These are phyloP conservation scores for Heliconius eleuchia DNA, from an alignment of 1,140 invertebrate genomes.

Conservation along the genomic window DNA sequence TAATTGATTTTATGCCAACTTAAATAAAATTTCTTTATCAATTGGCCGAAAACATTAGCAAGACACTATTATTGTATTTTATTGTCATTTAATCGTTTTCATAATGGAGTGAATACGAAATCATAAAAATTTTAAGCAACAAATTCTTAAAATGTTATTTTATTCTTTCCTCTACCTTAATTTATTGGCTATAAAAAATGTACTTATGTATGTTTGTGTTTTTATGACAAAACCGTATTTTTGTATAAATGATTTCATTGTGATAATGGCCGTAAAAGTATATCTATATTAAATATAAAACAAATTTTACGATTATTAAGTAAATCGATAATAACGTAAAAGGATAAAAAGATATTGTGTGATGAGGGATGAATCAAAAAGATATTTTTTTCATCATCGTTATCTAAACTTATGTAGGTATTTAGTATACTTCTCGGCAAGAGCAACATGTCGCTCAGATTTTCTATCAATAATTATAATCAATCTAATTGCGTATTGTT, in stretches of 20 bases:
- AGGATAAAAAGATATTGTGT: not conserved
- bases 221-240: slow-evolving; percentile 63
- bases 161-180: slow-evolving; percentile 62
- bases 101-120: slow-evolving; percentile 56
- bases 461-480: not conserved
- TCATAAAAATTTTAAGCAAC: slow-evolving; percentile 61
- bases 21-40: slow-evolving; percentile 18
- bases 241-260: slow-evolving; percentile 55
- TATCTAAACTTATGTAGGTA: too few relatives aligned
- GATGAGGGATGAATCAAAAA: not conserved
- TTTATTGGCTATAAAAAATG: slow-evolving; percentile 70
- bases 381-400: too few relatives aligned
- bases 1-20: slow-evolving; percentile 18
- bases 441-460: not conserved
- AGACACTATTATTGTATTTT: slow-evolving; percentile 42
- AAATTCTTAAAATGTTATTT: slow-evolving; percentile 59
- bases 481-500: not conserved
- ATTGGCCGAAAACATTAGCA: slow-evolving; percentile 29
- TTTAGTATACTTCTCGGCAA: too few relatives aligned
- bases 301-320: not conserved
- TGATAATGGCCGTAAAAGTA: slow-evolving; percentile 46
- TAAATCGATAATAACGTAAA: too few relatives aligned
- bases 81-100: slow-evolving; percentile 62
- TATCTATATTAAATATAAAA: not conserved
- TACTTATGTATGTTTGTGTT: slow-evolving; percentile 56